Base-by-base conservation (phyloP, 2,113 vertebrate genomes). In the Macaca mulatta region DNA sequence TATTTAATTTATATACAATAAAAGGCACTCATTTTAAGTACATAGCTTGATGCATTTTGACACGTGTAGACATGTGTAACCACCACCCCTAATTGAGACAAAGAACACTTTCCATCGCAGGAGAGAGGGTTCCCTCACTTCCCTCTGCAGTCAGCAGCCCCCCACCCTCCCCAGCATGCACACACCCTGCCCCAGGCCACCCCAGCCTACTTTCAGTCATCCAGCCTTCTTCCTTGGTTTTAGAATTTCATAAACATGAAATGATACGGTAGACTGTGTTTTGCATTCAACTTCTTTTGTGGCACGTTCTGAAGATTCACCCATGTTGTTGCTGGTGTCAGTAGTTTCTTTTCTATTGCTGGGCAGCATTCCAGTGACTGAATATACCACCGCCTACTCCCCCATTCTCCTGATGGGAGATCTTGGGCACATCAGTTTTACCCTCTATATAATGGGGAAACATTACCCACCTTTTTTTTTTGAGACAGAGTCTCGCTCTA, bases 281-380 rank as follows among this genome's bases (percentile, higher is more conserved):
- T 22, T 16, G 22, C 3, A 12, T 9, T 27, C 20, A 6, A 13
- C 35, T 8, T 57, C 43, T 40, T 93, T 35, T 10, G 18, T 8
- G 1, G 83, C 0, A 10, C 1, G 22, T 23, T 52, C 67, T 4
- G 0, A 64, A 18, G 78, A 72, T 38, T 52, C 30, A 6, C 0
- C 3, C 2, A 0, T 1, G 30, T 8, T 0, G 1, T 14, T 5
- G 6, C 20, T 25, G 4, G 40, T 27, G 2, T 18, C 0, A 1
- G 50, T 1, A 7, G 6, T 22, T 23, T 45, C 17, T 55, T 48
- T 16, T 9, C 38, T 35, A 0, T 5, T 4, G 13, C 70, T 16
- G 55, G 20, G 59, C 25, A 12, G 17, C 0, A 1, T 6, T 27
- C 40, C 2, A 3, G 9, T 12, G 45, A 85, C 64, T 25, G 43